Conservation (phyloP, 1,140 invertebrate species). For the Aphelinus certus region DNA sequence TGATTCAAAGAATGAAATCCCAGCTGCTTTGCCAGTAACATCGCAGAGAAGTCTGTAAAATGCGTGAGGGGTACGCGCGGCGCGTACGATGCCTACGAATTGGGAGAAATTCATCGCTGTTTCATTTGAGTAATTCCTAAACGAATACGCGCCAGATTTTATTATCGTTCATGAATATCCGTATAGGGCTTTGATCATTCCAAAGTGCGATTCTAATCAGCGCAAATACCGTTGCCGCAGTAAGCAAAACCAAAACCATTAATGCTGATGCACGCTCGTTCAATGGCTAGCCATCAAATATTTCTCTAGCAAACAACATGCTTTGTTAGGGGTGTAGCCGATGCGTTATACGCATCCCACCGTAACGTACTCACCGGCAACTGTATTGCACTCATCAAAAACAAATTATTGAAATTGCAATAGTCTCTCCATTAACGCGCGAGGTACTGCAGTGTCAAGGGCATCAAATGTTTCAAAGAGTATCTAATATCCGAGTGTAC, state of each 20-base stretch:
- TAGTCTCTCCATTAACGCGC: conserved; percentile 13
- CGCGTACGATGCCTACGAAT: no score
- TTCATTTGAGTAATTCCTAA: no score
- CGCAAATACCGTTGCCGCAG: neutral
- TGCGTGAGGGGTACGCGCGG: no score
- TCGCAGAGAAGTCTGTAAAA: no score
- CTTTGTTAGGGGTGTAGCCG: neutral
- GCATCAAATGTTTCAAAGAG: neutral
- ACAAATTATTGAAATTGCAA: conserved; percentile 22
- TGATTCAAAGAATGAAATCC: no score
- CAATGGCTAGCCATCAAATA: neutral
- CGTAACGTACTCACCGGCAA: conserved; percentile 1
- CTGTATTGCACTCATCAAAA: neutral
- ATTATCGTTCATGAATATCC: no score
- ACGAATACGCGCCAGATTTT: no score
- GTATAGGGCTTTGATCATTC: neutral
- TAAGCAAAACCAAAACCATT: neutral
- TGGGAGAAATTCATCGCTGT: no score
- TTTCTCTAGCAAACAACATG: conserved; percentile 5
- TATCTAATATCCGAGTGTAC: conserved; percentile 13
- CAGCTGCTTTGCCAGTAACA: no score
- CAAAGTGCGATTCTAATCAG: conserved; percentile 9
- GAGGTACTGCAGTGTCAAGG: neutral
- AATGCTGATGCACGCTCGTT: neutral
- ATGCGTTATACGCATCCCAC: neutral